These are phyloP conservation scores for Andrena camellia DNA, from an alignment of 2,888 invertebrate genomes.

Conservation along the genomic window DNA sequence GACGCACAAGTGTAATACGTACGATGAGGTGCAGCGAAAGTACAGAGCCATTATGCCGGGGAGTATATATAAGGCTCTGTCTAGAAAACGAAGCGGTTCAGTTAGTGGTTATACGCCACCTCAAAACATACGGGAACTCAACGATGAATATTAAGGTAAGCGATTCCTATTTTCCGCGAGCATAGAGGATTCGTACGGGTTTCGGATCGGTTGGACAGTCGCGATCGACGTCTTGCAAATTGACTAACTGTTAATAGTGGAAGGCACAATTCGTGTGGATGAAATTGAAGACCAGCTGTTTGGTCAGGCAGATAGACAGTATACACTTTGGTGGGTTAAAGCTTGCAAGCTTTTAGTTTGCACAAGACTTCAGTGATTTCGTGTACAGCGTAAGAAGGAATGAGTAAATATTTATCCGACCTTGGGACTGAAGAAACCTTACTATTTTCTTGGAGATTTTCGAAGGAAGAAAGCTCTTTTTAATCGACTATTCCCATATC, in stretches of 20 bases:
- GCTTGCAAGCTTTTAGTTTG: neutral
- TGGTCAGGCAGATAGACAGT: neutral
- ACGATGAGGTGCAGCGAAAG: conserved; percentile 83
- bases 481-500: too few species aligned
- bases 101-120: conserved; percentile 83
- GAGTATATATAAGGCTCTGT: conserved; percentile 81
- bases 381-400: neutral
- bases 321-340: neutral
- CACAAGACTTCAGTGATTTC: neutral
- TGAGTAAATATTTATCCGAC: neutral
- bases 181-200: neutral
- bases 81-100: conserved; percentile 83
- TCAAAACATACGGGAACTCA: conserved; percentile 79
- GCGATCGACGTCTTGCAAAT: neutral
- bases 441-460: neutral
- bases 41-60: conserved; percentile 81
- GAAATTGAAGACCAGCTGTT: neutral
- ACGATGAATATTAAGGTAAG: conserved; percentile 83
- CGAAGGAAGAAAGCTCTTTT: too few species aligned
- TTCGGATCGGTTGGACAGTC: neutral
- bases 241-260: neutral
- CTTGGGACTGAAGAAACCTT: neutral
- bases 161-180: conserved; percentile 20
- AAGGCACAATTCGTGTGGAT: neutral
- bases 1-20: conserved; percentile 76